Base-by-base conservation (phyloP, 2,888 invertebrate species). In the Oligia fasciuncula region DNA sequence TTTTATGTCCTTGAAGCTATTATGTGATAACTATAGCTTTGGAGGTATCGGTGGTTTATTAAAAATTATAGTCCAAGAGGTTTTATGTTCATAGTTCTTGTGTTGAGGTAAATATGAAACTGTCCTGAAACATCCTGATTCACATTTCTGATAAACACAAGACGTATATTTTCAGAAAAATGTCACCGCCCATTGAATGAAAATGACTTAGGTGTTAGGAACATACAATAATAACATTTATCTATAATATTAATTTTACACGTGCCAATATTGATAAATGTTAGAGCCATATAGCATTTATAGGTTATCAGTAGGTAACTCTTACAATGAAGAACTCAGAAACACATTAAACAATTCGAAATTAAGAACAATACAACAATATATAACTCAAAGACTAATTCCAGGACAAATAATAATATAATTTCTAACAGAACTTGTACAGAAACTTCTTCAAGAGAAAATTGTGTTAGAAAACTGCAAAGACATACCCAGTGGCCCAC, bases 1-100 rank as follows among this genome's bases (percentile, higher is more conserved):
- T 91, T 93, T 92, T 94, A 94, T 90, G 81, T 77, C 88, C 75
- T 78, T 67, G 84, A 80, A 75, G 78, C 79, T 76, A 74, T 84
- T 85, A 85, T 84, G 81, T 80, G 87, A 90, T 88, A 84, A 89
- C 85, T 87, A 84, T 90, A 87, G 90, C 91, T 91, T 89, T 88
- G 90, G 81, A 86, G 81, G 88, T 84, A 85, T 46, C 65, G 63
- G 78, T 73, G 69, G 77, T 83, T 90, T 91, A 92, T 90, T 88
- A 89, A 35, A 92, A 89, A 73, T 88, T 88, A 90, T 86, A 83
- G 69, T 65, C 54, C n/a, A 13, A 51, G 65, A 71, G 43, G 67
- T 80, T 86, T 83, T 75, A 35, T 80, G 70, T 75, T 67, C 54
- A 60, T 70, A 66, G 35, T 74, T 67, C n/a, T 70, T 57, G 35